Evolutionary conservation across 1,140 invertebrate genomes (phyloP).

Genomic region (Caligus rogercresseyi): DNA sequence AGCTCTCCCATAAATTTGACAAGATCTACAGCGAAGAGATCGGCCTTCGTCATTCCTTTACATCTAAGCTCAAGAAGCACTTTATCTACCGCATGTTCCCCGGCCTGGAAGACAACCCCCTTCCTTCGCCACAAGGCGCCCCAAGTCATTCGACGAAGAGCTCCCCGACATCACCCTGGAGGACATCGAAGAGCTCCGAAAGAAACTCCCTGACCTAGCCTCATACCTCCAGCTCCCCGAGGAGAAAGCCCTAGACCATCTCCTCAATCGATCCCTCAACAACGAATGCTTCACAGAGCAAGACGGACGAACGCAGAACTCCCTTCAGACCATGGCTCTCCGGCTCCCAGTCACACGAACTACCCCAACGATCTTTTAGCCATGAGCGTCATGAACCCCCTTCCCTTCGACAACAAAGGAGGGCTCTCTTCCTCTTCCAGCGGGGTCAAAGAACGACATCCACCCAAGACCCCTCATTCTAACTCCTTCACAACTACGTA

Average conservation of each 20-base stretch:
- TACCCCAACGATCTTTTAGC: background rate
- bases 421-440: too few species aligned
- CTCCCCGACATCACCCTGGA: slow-evolving; percentile 35
- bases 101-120: slow-evolving; percentile 65
- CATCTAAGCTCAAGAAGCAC: slow-evolving; percentile 55
- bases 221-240: slow-evolving; percentile 7
- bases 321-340: slow-evolving; percentile 5
- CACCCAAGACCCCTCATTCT: background rate
- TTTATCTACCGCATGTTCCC: slow-evolving; percentile 69
- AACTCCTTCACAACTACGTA: background rate
- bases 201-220: slow-evolving; percentile 12
- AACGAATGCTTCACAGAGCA: slow-evolving; percentile 13
- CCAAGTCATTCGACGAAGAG: slow-evolving; percentile 48
- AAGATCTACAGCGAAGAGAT: slow-evolving; percentile 59
- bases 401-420: background rate
- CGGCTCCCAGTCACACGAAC: slow-evolving; percentile 4
- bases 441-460: background rate
- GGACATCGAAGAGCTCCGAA: slow-evolving; percentile 11
- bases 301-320: background rate
- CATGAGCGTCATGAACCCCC: slow-evolving; percentile 9
- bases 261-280: slow-evolving; percentile 14
- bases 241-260: slow-evolving; percentile 4
- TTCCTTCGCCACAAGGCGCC: slow-evolving; percentile 57
- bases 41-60: slow-evolving; percentile 41
- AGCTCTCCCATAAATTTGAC: slow-evolving; percentile 50